Evolutionary conservation across 92 coral and sea anemone genomes (phyloP).

Genomic region (Siderastrea radians): DNA sequence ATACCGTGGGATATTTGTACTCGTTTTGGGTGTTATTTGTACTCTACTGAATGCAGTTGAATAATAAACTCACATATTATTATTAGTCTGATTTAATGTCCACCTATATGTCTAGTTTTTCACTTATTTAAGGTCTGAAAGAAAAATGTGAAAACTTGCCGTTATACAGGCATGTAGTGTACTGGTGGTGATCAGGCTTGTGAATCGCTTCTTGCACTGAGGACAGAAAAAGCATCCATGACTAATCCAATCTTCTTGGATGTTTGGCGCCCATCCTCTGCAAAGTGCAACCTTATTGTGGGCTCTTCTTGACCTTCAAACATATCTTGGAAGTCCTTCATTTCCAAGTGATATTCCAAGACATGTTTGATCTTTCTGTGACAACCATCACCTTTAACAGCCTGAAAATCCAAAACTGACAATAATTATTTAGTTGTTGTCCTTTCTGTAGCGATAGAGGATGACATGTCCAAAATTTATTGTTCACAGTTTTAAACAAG

Average conservation of each 20-base stretch:
- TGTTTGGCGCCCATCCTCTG: neutral
- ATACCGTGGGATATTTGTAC: too few relatives aligned
- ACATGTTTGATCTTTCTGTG: neutral
- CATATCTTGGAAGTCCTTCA: neutral
- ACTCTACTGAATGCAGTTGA: too few relatives aligned
- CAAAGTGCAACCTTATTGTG: too few relatives aligned
- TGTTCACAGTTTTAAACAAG: too few relatives aligned
- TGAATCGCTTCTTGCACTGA: neutral
- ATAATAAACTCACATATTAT: too few relatives aligned
- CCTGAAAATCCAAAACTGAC: neutral
- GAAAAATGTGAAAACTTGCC: neutral
- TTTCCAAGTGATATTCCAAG: neutral
- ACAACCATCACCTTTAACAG: neutral
- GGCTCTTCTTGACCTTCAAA: too few relatives aligned
- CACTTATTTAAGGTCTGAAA: too few relatives aligned
- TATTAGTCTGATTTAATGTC: too few relatives aligned
- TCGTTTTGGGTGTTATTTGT: too few relatives aligned
- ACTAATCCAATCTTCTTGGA: neutral
- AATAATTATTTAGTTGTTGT: neutral
- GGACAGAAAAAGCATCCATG: neutral
- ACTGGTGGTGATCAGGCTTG: neutral
- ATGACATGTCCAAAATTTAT: neutral
- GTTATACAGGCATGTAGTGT: neutral
- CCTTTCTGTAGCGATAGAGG: neutral
- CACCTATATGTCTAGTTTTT: too few relatives aligned